Evolutionary conservation across 2,113 vertebrate species (phyloP).

Genomic region (Tupaia chinensis): DNA sequence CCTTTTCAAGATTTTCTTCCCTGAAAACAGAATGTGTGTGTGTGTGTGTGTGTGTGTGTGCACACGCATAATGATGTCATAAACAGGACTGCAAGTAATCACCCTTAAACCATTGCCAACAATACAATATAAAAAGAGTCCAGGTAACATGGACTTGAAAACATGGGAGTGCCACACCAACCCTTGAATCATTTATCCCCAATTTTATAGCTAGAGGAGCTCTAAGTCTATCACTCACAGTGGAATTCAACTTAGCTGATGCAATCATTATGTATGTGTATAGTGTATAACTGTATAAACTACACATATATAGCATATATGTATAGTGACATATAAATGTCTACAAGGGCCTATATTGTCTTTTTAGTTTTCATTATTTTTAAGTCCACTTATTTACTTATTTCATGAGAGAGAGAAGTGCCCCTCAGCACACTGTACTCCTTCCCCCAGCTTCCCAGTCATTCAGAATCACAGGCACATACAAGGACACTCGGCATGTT

Average conservation of each 20-base stretch:
- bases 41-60: background rate
- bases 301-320: background rate
- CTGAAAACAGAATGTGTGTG: background rate
- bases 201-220: background rate
- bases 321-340: background rate
- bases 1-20: background rate
- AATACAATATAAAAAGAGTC: background rate
- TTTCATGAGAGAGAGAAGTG: no score
- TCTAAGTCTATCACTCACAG: background rate
- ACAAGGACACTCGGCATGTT: no score
- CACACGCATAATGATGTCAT: background rate
- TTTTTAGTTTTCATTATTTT: background rate
- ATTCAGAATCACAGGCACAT: no score
- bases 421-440: no score
- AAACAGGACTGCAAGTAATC: background rate
- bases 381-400: background rate
- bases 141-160: background rate
- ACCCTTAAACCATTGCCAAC: background rate
- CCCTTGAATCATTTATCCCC: background rate
- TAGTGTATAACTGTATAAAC: background rate
- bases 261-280: background rate
- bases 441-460: no score
- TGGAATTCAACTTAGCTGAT: background rate
- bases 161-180: no score
- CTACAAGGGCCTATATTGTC: background rate